These are phyloP conservation scores for Hemiscyllium ocellatum DNA, from an alignment of 2,113 vertebrate species.

Conservation along the genomic window DNA sequence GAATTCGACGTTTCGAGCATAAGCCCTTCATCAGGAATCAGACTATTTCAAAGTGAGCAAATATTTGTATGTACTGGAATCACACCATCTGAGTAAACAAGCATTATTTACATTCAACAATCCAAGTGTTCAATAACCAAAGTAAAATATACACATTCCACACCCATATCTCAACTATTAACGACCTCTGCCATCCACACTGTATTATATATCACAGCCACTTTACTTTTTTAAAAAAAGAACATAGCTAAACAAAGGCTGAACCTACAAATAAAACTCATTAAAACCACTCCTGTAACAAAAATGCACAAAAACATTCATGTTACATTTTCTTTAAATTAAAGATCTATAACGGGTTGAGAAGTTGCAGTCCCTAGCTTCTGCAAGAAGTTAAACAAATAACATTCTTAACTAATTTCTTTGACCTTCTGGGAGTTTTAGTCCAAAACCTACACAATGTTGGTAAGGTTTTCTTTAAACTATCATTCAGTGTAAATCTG, in stretches of 20 bases:
- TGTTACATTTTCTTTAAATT: background rate
- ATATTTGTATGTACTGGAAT: background rate
- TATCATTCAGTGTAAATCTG: background rate
- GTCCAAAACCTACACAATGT: background rate
- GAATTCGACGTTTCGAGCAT: too few relatives aligned
- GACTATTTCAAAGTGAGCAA: background rate
- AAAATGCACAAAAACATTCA: background rate
- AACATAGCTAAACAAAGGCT: background rate
- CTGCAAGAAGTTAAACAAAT: background rate
- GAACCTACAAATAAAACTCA: background rate
- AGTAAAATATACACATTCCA: background rate
- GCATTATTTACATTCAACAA: conserved; percentile 19
- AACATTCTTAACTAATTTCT: background rate
- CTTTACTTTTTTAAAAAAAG: background rate
- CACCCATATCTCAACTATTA: background rate
- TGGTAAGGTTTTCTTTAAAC: background rate
- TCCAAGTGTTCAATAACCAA: conserved; percentile 6
- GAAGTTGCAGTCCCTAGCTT: background rate
- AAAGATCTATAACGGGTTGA: background rate
- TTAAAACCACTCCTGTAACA: conserved; percentile 17
- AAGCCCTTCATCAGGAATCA: too few relatives aligned
- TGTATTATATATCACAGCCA: background rate
- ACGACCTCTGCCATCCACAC: background rate
- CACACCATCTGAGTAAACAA: background rate
- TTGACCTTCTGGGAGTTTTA: background rate